A percentile compares a stretch with the other conserved stretches of the same genome.
Evolutionary conservation across 2,113 vertebrate genomes (phyloP).

Genomic region (Microcebus tavaratra): DNA sequence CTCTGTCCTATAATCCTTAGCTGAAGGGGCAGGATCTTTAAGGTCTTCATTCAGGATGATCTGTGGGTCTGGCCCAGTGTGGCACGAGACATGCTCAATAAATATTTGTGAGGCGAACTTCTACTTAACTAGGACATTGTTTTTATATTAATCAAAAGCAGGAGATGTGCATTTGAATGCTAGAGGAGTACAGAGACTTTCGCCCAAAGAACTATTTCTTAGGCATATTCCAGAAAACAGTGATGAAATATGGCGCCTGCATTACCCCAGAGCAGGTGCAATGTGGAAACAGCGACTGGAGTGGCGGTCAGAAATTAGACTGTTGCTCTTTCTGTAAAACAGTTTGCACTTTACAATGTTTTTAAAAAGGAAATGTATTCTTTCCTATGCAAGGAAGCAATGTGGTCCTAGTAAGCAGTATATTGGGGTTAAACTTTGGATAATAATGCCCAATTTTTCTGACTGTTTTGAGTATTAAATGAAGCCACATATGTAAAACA

Average conservation of each 20-base stretch:
- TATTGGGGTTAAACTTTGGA: background rate
- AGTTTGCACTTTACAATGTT: background rate
- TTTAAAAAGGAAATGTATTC: background rate
- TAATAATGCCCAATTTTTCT: background rate
- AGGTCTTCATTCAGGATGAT: background rate
- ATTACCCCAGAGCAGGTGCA: background rate
- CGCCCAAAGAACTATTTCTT: background rate
- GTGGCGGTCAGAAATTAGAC: background rate
- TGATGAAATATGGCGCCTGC: background rate
- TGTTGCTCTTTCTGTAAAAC: background rate
- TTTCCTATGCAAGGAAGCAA: background rate
- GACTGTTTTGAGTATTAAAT: background rate
- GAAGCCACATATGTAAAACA: background rate
- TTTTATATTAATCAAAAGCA: background rate
- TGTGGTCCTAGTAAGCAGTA: background rate
- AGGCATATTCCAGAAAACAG: background rate
- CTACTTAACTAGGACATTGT: background rate
- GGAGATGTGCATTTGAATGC: background rate
- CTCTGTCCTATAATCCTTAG: background rate
- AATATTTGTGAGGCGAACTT: background rate
- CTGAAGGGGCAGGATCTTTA: background rate
- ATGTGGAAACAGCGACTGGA: background rate
- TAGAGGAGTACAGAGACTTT: background rate
- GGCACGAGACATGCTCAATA: background rate
- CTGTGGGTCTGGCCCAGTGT: background rate